Evolutionary conservation across 2,797 vertebrate genomes (phyloP).

Genomic region (Ara ararauna): DNA sequence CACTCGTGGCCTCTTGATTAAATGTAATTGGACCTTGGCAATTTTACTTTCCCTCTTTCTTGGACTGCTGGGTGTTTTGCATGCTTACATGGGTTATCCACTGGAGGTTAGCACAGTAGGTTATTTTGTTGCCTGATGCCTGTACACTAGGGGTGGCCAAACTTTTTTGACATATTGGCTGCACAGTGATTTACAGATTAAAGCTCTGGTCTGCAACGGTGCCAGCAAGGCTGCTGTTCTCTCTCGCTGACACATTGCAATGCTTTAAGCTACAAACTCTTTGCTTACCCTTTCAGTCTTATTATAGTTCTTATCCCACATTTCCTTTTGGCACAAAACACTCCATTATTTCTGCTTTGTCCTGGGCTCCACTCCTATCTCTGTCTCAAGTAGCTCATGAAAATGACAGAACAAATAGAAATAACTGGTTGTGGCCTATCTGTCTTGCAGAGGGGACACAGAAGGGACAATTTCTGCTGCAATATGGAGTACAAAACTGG

Average conservation of each 20-base stretch:
- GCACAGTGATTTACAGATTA: conserved; percentile 73
- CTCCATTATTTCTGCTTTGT: conserved; percentile 44
- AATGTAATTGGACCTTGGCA: conserved; percentile 70
- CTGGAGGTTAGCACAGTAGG: conserved; percentile 64
- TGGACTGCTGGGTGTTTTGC: conserved; percentile 36
- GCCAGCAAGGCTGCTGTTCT: conserved; percentile 72
- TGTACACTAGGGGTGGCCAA: conserved; percentile 72
- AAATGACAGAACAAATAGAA: conserved; percentile 46
- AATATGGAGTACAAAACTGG: neutral
- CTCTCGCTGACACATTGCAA: conserved; percentile 45
- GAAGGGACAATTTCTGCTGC: neutral
- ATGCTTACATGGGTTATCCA: conserved; percentile 48
- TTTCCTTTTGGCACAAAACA: conserved; percentile 66
- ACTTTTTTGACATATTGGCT: conserved; percentile 63
- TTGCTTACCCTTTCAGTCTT: conserved; percentile 69
- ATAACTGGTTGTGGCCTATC: conserved; percentile 7
- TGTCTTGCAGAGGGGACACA: neutral
- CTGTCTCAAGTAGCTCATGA: conserved; percentile 24
- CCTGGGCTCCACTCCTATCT: conserved; percentile 44
- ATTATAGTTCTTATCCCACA: conserved; percentile 69
- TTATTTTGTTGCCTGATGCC: conserved; percentile 70
- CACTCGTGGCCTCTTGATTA: conserved; percentile 71
- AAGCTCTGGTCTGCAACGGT: conserved; percentile 56
- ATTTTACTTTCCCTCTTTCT: conserved; percentile 42
- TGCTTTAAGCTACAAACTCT: conserved; percentile 53